These are phyloP conservation scores for Vulpes vulpes DNA, from an alignment of 2,113 vertebrate genomes.

Conservation along the genomic window DNA sequence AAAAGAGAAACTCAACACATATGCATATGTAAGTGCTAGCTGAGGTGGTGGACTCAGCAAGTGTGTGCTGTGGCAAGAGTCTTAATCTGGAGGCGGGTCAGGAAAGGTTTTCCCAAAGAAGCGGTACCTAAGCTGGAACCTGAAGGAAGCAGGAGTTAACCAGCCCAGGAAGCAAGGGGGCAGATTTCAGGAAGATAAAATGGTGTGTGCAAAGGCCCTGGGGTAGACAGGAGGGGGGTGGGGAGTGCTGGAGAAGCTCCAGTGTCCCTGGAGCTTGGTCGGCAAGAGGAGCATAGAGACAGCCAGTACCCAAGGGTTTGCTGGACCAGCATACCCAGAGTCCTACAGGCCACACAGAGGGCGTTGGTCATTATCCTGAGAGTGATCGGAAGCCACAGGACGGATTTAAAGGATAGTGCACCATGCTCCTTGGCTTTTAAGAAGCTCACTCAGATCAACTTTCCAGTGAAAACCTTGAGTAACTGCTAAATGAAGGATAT, in stretches of 20 bases:
- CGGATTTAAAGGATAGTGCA: too few relatives aligned
- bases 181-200: neutral
- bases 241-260: neutral
- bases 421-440: neutral
- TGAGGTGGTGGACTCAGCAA: neutral
- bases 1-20: neutral
- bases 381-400: neutral
- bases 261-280: neutral
- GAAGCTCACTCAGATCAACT: neutral
- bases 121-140: neutral
- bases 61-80: too few relatives aligned
- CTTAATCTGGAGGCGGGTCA: neutral
- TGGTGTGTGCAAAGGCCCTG: neutral
- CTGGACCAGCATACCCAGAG: too few relatives aligned
- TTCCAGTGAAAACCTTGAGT: neutral
- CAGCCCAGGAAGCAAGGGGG: neutral
- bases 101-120: neutral
- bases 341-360: neutral
- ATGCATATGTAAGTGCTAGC: neutral
- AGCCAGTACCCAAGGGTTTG: neutral
- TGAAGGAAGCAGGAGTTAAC: neutral
- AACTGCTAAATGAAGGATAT: neutral
- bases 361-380: neutral
- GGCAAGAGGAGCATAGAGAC: neutral
- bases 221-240: neutral